Percentiles rank a stretch among this genome's conserved stretches.
Conservation (phyloP, 1,140 invertebrate species). For the Dinothrombium tinctorium region DNA sequence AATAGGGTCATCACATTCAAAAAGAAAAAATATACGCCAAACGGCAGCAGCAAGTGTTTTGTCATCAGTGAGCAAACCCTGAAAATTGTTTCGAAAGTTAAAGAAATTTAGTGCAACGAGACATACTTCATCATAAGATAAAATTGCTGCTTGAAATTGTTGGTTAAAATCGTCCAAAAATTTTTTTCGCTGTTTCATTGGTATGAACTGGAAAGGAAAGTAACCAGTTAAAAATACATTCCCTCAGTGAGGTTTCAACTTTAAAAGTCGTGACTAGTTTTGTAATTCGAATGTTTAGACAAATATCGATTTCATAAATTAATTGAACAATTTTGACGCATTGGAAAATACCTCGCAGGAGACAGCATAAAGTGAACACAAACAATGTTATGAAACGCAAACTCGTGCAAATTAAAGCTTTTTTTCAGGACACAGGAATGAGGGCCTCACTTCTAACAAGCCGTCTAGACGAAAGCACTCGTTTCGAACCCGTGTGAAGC, state of each 20-base stretch:
- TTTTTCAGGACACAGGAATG: too few relatives aligned
- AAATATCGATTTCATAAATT: too few relatives aligned
- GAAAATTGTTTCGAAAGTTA: background rate
- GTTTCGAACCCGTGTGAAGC: background rate
- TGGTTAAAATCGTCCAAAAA: background rate
- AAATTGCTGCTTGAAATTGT: background rate
- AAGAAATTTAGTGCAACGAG: background rate
- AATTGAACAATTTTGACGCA: too few relatives aligned
- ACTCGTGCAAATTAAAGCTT: too few relatives aligned
- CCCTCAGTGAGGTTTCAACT: background rate
- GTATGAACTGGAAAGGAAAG: background rate
- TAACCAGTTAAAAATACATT: background rate
- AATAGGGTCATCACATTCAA: background rate
- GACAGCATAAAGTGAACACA: background rate
- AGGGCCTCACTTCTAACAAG: too few relatives aligned
- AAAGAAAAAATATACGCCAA: constrained; percentile 1
- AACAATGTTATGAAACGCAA: background rate
- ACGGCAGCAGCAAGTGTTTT: background rate
- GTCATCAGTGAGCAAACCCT: constrained; percentile 5
- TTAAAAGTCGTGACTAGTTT: background rate
- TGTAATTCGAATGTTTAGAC: too few relatives aligned
- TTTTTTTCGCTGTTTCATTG: too few relatives aligned
- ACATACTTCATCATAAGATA: background rate
- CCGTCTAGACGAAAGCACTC: background rate
- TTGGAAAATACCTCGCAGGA: too few relatives aligned